Evolutionary conservation across 1,140 invertebrate genomes (phyloP).

Genomic region (Lithobius niger): DNA sequence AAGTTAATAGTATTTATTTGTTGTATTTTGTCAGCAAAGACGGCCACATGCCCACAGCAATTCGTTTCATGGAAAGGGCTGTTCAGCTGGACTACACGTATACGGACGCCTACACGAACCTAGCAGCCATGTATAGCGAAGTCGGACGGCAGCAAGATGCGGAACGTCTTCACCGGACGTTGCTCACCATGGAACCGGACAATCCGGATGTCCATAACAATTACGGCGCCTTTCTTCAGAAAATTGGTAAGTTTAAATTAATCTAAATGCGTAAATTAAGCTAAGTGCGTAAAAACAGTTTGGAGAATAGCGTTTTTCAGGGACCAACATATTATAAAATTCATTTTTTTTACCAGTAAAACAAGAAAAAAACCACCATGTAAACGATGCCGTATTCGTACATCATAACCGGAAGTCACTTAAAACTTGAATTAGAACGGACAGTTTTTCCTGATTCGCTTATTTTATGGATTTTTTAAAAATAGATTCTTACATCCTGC

Average conservation of each 20-base stretch:
- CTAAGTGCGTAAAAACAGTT: too few relatives aligned
- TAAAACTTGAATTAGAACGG: too few relatives aligned
- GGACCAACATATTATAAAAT: too few relatives aligned
- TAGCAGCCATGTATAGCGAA: slow-evolving; percentile 25
- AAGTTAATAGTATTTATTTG: too few relatives aligned
- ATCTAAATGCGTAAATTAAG: not conserved
- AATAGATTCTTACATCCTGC: too few relatives aligned
- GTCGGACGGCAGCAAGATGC: slow-evolving; percentile 21
- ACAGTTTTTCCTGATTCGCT: too few relatives aligned
- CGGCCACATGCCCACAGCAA: slow-evolving; percentile 23
- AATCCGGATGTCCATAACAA: slow-evolving; percentile 31
- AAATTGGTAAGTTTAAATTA: slow-evolving; percentile 25
- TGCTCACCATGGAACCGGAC: slow-evolving; percentile 21
- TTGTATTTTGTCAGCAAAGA: slow-evolving; percentile 25
- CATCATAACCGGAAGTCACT: too few relatives aligned
- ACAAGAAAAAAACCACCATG: too few relatives aligned
- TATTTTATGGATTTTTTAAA: too few relatives aligned
- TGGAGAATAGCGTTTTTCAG: too few relatives aligned
- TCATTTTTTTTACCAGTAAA: too few relatives aligned
- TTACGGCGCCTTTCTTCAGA: slow-evolving; percentile 32
- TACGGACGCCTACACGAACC: slow-evolving; percentile 26
- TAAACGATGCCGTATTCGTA: too few relatives aligned
- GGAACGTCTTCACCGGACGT: slow-evolving; percentile 22
- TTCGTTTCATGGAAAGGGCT: slow-evolving; percentile 24
- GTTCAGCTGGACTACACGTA: slow-evolving; percentile 26